Percentiles rank a stretch among this genome's conserved stretches.
Evolutionary conservation across 2,797 vertebrate species (phyloP).

Genomic region (Pangasius macronema): DNA sequence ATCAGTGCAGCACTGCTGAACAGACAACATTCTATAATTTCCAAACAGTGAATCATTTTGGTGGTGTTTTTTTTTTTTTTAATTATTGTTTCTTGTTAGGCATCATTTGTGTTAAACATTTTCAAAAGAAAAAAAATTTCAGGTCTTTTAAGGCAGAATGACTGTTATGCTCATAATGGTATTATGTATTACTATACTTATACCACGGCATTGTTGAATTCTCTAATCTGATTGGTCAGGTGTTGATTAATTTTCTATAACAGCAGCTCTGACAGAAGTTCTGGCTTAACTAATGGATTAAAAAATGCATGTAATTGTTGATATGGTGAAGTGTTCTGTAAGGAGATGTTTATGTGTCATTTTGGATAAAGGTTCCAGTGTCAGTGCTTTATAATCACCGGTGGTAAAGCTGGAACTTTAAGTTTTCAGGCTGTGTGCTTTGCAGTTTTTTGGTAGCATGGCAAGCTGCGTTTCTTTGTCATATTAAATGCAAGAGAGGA

Average conservation of each 20-base stretch:
- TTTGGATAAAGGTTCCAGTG: neutral
- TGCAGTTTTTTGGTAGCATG: neutral
- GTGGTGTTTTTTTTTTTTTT: neutral
- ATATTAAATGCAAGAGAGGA: neutral
- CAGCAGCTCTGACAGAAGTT: neutral
- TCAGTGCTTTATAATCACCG: neutral
- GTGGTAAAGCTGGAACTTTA: neutral
- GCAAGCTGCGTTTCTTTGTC: neutral
- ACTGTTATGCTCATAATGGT: constrained; percentile 26
- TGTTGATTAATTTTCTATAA: neutral
- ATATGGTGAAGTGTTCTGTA: neutral
- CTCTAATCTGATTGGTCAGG: neutral
- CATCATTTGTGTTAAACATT: neutral
- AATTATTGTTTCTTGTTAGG: neutral
- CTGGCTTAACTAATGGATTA: neutral
- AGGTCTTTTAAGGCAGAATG: constrained; percentile 33
- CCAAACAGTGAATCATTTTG: neutral
- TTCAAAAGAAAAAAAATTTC: neutral
- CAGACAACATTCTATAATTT: constrained; percentile 34
- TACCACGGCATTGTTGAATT: neutral
- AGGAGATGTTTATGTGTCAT: neutral
- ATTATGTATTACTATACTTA: constrained; percentile 16
- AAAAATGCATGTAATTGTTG: neutral
- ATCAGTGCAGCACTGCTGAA: constrained; percentile 47
- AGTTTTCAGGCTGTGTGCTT: neutral